Conservation (phyloP, 2,113 vertebrate species). For the Trochalopteron elliotii region DNA sequence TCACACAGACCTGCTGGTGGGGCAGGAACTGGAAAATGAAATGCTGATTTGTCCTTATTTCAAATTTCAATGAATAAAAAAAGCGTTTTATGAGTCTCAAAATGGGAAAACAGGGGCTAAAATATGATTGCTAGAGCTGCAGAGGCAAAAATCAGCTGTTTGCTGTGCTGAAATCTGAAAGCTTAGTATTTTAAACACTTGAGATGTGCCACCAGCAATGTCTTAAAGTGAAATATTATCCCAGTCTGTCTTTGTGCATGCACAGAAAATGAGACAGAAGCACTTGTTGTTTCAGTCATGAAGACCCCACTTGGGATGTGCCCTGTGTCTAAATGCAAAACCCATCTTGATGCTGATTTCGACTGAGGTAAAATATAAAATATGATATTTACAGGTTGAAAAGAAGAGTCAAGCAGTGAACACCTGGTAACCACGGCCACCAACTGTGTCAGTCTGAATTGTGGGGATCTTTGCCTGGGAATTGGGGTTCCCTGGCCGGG, state of each 20-base stretch:
- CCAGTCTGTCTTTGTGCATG: rapidly evolving
- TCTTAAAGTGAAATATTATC: neutral
- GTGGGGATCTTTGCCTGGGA: neutral
- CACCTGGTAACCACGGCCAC: neutral
- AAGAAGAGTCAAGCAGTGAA: neutral
- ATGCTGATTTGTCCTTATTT: neutral
- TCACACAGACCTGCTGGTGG: neutral
- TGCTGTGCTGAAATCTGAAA: neutral
- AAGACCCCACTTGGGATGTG: neutral
- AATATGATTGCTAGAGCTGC: neutral
- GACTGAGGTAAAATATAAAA: neutral
- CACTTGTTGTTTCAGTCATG: neutral
- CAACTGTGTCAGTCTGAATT: rapidly evolving
- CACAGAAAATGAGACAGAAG: neutral
- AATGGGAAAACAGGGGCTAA: neutral
- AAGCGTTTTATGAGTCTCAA: neutral
- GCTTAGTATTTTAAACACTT: neutral
- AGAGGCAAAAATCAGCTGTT: neutral
- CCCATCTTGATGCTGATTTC: neutral
- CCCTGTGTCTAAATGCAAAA: neutral
- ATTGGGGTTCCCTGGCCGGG: neutral
- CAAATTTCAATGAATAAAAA: neutral
- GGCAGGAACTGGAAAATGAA: neutral
- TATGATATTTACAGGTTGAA: rapidly evolving
- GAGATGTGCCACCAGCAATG: neutral